A percentile compares a stretch with the other conserved stretches of the same genome.
phyloP scores from a whole-genome alignment of 1,140 invertebrate genomes.

The Drosophila nigromelanica region DNA sequence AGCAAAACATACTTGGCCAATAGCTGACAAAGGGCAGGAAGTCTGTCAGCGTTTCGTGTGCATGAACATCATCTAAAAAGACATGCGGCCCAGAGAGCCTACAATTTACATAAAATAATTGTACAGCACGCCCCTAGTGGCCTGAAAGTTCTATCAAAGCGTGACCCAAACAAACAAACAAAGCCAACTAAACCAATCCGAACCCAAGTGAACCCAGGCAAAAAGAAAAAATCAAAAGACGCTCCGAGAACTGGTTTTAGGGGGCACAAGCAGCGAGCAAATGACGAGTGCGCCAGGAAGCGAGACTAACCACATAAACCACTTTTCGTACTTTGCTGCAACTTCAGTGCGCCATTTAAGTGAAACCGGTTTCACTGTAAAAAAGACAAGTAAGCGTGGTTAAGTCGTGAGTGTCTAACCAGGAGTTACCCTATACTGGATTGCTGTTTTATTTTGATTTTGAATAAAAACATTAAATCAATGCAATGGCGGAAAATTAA shows the following conservation, averaged over 20 bases:
- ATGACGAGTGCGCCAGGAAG: constrained; percentile 51
- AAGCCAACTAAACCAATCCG: constrained; percentile 22
- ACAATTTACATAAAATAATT: constrained; percentile 74
- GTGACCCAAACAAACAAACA: constrained; percentile 68
- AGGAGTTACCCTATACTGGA: not conserved
- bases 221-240: constrained; percentile 52
- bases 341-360: constrained; percentile 49
- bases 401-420: not conserved
- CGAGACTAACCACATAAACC: constrained; percentile 56
- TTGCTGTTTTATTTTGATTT: too few relatives aligned
- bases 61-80: constrained; percentile 28
- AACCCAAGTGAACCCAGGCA: constrained; percentile 40
- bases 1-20: constrained; percentile 21
- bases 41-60: constrained; percentile 19
- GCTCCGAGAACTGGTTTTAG: constrained; percentile 54
- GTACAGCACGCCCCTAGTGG: constrained; percentile 20
- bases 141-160: constrained; percentile 67
- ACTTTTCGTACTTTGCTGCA: constrained; percentile 52
- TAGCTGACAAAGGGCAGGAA: constrained; percentile 36
- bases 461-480: too few relatives aligned
- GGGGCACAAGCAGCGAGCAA: constrained; percentile 45
- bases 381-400: constrained; percentile 1
- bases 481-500: too few relatives aligned
- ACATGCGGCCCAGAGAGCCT: constrained; percentile 16
- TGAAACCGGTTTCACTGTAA: constrained; percentile 49